Conservation (phyloP, 2,888 invertebrate genomes). For the Trachelus troglodyta region DNA sequence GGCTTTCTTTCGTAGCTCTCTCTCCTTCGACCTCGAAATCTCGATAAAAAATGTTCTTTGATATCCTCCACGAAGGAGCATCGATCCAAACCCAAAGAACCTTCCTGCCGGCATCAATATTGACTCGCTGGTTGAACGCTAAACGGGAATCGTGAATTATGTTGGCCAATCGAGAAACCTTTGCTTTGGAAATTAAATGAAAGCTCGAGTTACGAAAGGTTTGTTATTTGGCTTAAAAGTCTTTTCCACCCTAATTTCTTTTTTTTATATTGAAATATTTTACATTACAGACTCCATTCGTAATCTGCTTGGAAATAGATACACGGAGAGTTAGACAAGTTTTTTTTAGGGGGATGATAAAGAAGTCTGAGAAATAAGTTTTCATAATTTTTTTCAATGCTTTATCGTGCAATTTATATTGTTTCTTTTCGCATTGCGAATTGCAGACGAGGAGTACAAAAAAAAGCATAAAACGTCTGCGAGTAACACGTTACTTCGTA, state of each 20-base stretch:
- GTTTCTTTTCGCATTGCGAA: not conserved
- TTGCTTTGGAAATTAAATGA: slow-evolving; percentile 12
- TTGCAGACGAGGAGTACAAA: not conserved
- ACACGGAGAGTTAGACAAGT: not conserved
- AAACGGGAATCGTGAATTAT: slow-evolving; percentile 29
- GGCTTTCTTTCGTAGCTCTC: not conserved
- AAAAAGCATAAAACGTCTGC: not conserved
- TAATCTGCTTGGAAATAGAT: not conserved
- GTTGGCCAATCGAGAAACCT: slow-evolving; percentile 20
- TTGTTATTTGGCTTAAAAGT: not conserved
- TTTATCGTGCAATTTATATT: not conserved
- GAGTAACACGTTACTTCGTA: not conserved
- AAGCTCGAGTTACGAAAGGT: not conserved
- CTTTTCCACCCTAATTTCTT: not conserved
- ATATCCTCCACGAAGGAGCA: not conserved
- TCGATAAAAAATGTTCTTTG: not conserved
- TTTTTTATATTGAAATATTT: not conserved
- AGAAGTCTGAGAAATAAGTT: not conserved
- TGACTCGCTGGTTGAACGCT: slow-evolving; percentile 24
- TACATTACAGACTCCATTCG: not conserved
- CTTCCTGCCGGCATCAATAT: slow-evolving; percentile 28
- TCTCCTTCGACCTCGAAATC: not conserved
- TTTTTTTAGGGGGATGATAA: not conserved
- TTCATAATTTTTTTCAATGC: not conserved
- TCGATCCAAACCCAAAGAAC: slow-evolving; percentile 8